Percentiles rank a stretch among this genome's conserved stretches.
Conservation (phyloP, 2,888 invertebrate species). For the Mesorhabditis spiculigera region DNA sequence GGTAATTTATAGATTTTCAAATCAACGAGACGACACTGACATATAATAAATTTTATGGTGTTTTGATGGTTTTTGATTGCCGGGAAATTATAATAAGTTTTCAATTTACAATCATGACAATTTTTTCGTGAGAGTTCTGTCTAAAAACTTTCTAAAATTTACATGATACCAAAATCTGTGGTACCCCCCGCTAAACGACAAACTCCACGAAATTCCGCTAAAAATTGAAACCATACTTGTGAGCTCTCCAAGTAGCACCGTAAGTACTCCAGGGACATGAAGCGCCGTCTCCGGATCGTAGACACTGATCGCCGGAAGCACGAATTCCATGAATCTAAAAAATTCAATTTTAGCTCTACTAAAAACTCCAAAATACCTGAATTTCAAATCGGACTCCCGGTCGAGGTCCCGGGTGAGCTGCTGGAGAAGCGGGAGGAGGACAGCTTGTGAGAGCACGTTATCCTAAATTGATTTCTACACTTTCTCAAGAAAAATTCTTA, state of each 20-base stretch:
- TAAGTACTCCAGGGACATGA: constrained; percentile 24
- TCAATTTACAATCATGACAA: too few relatives aligned
- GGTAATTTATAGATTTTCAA: too few relatives aligned
- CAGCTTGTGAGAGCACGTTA: constrained; percentile 74
- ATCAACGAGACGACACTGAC: too few relatives aligned
- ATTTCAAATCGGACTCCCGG: constrained; percentile 44
- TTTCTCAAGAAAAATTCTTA: not conserved
- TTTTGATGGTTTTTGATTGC: too few relatives aligned
- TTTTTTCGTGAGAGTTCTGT: too few relatives aligned
- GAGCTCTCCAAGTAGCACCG: constrained; percentile 20
- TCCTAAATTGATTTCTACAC: not conserved
- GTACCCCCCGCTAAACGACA: not conserved
- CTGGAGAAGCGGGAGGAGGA: constrained; percentile 85
- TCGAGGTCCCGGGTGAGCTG: constrained; percentile 64
- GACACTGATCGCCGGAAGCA: constrained; percentile 26
- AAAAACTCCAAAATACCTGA: constrained; percentile 19
- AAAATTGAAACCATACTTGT: constrained; percentile 17
- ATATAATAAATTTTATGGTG: too few relatives aligned
- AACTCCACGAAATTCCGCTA: not conserved
- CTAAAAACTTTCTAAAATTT: too few relatives aligned
- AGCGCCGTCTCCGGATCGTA: constrained; percentile 21
- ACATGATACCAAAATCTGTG: too few relatives aligned
- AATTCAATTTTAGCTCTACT: not conserved
- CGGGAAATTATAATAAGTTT: too few relatives aligned
- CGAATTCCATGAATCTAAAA: constrained; percentile 31